Conservation (phyloP, 2,888 invertebrate species). For the Myopa tessellatipennis region DNA sequence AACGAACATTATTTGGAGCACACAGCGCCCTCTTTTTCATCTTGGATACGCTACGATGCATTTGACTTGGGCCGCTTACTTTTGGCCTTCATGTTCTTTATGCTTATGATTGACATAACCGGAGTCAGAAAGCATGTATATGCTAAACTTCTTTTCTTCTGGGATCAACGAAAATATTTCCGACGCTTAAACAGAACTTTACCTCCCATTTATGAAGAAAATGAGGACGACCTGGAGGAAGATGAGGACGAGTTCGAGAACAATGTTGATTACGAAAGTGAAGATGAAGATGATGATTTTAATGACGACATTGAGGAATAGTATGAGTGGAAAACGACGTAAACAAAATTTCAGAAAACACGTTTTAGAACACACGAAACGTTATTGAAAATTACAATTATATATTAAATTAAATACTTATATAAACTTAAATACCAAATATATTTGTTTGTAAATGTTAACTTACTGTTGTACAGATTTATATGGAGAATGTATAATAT, state of each 20-base stretch:
- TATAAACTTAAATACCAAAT: slow-evolving; percentile 44
- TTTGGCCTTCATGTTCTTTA: slow-evolving; percentile 47
- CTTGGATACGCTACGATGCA: slow-evolving; percentile 53
- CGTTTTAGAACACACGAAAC: too few species aligned
- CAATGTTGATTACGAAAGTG: too few species aligned
- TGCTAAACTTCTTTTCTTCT: not conserved
- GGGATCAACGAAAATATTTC: too few species aligned
- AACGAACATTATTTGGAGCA: too few species aligned
- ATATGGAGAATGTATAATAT: slow-evolving; percentile 2
- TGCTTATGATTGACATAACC: slow-evolving; percentile 46
- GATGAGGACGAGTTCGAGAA: too few species aligned
- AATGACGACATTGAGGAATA: slow-evolving; percentile 4
- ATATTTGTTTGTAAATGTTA: slow-evolving; percentile 40
- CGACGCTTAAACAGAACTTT: too few species aligned
- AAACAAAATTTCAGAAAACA: slow-evolving; percentile 44
- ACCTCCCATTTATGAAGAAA: too few species aligned
- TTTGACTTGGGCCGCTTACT: slow-evolving; percentile 52
- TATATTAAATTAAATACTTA: too few species aligned
- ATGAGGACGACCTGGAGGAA: too few species aligned
- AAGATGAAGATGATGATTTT: too few species aligned
- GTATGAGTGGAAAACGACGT: slow-evolving; percentile 40
- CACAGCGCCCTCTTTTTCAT: too few species aligned
- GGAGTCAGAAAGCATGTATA: slow-evolving; percentile 40
- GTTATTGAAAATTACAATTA: slow-evolving; percentile 40
- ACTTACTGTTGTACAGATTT: slow-evolving; percentile 13